Conservation (phyloP, 1,140 invertebrate genomes). For the Asobara japonica region DNA sequence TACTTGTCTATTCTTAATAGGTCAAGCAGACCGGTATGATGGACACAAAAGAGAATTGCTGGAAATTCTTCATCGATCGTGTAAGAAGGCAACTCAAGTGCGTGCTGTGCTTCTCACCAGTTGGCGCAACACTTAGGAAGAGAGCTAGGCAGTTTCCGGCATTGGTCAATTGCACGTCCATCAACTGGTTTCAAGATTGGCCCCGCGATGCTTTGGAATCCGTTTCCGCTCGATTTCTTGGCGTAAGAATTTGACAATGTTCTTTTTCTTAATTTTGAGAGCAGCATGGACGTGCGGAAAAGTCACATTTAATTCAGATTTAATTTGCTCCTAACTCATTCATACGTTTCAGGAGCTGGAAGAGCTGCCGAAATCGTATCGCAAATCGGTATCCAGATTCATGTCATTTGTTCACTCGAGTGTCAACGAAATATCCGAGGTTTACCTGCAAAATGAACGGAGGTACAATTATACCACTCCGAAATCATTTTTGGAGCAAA, state of each 20-base stretch:
- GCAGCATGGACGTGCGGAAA: too few species aligned
- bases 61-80: conserved; percentile 94
- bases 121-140: conserved; percentile 84
- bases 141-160: conserved; percentile 93
- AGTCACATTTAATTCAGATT: too few species aligned
- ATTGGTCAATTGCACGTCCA: conserved; percentile 91
- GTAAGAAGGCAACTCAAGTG: conserved; percentile 78
- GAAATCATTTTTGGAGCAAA: conserved; percentile 95
- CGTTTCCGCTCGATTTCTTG: conserved; percentile 85
- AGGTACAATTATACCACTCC: conserved; percentile 97
- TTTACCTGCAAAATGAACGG: conserved; percentile 86
- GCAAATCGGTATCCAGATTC: conserved; percentile 77
- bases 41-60: conserved; percentile 93
- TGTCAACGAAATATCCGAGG: conserved; percentile 86
- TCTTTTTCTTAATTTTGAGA: too few species aligned
- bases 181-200: conserved; percentile 98
- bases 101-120: conserved; percentile 93
- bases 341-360: conserved; percentile 46
- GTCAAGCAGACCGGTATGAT: conserved; percentile 80
- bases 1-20: conserved; percentile 49
- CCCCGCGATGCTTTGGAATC: conserved; percentile 89
- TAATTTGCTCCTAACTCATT: too few species aligned
- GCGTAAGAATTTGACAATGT: conserved; percentile 49
- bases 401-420: conserved; percentile 92
- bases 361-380: conserved; percentile 48